Conservation (phyloP, 1,140 invertebrate species). For the Drosophila parabipectinata region DNA sequence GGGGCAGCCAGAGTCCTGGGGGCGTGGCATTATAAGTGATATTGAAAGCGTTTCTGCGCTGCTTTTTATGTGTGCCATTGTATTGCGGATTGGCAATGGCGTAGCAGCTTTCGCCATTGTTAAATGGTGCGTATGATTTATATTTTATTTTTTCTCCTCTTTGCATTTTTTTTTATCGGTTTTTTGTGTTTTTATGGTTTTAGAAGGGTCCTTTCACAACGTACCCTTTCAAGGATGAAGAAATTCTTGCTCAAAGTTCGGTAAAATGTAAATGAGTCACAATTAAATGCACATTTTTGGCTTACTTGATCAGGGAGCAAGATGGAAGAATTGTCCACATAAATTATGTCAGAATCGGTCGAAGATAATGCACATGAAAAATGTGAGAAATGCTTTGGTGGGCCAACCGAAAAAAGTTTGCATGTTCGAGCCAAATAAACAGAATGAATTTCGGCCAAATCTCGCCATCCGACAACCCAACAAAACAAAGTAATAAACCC, state of each 20-base stretch:
- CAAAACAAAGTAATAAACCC: constrained; percentile 71
- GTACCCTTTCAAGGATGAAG: constrained; percentile 18
- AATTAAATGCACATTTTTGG: constrained; percentile 60
- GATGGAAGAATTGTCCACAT: constrained; percentile 49
- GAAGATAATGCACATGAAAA: constrained; percentile 75
- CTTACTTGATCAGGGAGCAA: constrained; percentile 32
- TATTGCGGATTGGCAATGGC: constrained; percentile 64
- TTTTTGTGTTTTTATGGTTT: constrained; percentile 20
- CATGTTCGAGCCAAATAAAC: constrained; percentile 76
- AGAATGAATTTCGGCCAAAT: constrained; percentile 64
- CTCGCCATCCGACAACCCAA: constrained; percentile 27
- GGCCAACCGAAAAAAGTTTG: constrained; percentile 49
- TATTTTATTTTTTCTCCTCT: constrained; percentile 68
- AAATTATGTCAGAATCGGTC: constrained; percentile 65
- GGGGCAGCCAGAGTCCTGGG: not conserved
- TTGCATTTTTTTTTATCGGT: constrained; percentile 45
- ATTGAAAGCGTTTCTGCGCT: constrained; percentile 70
- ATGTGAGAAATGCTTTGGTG: constrained; percentile 65
- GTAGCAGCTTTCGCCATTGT: constrained; percentile 66
- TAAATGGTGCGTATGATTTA: constrained; percentile 82
- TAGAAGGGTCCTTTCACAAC: not conserved
- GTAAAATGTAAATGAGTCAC: constrained; percentile 55
- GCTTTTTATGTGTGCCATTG: constrained; percentile 73
- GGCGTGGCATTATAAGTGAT: constrained; percentile 71
- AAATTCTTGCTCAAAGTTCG: not conserved